phyloP scores from a whole-genome alignment of 92 coral and sea anemone genomes.

The Porites cylindrica region DNA sequence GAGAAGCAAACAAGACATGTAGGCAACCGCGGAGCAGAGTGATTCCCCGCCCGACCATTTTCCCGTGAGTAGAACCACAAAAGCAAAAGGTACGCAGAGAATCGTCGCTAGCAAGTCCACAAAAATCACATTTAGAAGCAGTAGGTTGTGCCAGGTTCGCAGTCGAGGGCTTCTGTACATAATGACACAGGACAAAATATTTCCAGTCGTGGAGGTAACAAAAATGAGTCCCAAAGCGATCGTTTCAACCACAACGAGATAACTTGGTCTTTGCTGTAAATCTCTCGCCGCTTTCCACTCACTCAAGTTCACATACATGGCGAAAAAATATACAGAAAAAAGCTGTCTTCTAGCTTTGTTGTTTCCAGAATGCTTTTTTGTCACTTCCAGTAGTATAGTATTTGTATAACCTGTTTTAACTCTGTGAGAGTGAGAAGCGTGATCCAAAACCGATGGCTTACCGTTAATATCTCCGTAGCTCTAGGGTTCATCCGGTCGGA shows the following conservation, averaged over 20 bases:
- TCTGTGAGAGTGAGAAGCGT: too few species aligned
- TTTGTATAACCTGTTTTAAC: too few species aligned
- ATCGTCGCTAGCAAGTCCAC: constrained; percentile 69
- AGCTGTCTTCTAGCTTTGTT: too few species aligned
- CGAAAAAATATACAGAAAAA: background rate
- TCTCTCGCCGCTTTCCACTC: constrained; percentile 42
- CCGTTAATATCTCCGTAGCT: too few species aligned
- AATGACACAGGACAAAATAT: constrained; percentile 63
- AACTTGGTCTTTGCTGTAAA: constrained; percentile 53
- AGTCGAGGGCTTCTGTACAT: constrained; percentile 76
- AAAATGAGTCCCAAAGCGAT: constrained; percentile 43
- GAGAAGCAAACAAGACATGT: constrained; percentile 53
- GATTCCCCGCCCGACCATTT: constrained; percentile 49
- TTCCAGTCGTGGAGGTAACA: constrained; percentile 54
- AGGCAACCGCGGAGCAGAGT: constrained; percentile 67
- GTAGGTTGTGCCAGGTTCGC: constrained; percentile 83
- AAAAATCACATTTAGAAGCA: constrained; percentile 70
- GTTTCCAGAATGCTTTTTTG: too few species aligned
- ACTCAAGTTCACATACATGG: constrained; percentile 8
- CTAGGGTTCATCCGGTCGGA: background rate
- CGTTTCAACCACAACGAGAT: constrained; percentile 63
- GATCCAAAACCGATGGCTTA: too few species aligned
- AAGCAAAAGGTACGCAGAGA: constrained; percentile 50
- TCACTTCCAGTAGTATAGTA: too few species aligned
- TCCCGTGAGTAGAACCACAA: constrained; percentile 62